Evolutionary conservation across 2,797 vertebrate species (phyloP), one percentile per base, ranked within the genome.

Genomic region (Antrozous pallidus): DNA sequence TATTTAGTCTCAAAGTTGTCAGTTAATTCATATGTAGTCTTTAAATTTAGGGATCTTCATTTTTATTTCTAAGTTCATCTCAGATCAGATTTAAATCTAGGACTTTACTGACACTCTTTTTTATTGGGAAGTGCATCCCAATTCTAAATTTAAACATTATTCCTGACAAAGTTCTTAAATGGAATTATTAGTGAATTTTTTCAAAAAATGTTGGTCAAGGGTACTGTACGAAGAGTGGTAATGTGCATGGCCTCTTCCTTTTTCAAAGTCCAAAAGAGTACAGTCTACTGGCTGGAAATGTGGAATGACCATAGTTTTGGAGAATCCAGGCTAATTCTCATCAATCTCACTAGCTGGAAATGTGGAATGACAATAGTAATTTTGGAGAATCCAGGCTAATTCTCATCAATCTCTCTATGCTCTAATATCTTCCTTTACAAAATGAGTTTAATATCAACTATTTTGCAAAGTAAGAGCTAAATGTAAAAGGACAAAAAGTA

Each of bases 141-240:
- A 79, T 74, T 67, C 67, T 85, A 16, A 92, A 84, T 42, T 74
- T 69, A 79, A 90, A 73, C 42, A 75, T 40, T 67, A 69, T 16
- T 61, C 42, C 56, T 93, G 17, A 80, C 18, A 58, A 78, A 85
- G 42, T 67, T 71, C 33, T 80, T 69, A 31, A 80, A 61, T 5
- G 22, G 36, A 95, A 90, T 80, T 65, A 71, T 31, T 71, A 85
- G 40, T 77, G 78, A 26, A 70, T 91, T 49, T n/a, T 92, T 85
- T 58, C 47, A 81, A 90, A 14, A 61, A 42, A 69, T 45, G 69
- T 51, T 51, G 80, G 58, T 24, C 12, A 3, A 80, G 31, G 24
- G 18, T 22, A 75, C 31, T 16, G 28, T 69, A 69, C 5, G 22
- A 10, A 40, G 20, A 79, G 22, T 80, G n/a, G 45, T 26, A 17